These are phyloP conservation scores for Lophius americanus DNA, from an alignment of 2,797 vertebrate genomes.

Conservation along the genomic window DNA sequence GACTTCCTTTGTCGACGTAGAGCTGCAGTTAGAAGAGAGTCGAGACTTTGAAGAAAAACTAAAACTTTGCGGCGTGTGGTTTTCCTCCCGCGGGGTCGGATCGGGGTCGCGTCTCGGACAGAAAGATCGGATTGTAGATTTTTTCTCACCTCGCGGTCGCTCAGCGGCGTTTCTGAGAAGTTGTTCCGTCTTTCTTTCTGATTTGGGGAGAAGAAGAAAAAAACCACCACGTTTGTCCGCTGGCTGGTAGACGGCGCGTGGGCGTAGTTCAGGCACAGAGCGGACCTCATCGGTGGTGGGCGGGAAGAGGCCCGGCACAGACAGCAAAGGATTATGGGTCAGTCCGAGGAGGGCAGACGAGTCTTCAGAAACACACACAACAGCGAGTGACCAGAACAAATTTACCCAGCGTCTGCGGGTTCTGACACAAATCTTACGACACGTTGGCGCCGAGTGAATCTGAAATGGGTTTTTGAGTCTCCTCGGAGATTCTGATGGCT, in stretches of 20 bases:
- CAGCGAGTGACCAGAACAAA: too few relatives aligned
- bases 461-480: too few relatives aligned
- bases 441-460: too few relatives aligned
- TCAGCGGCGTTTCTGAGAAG: conserved; percentile 58
- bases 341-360: conserved; percentile 36
- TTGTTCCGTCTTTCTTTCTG: conserved; percentile 59
- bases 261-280: conserved; percentile 54
- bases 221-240: conserved; percentile 52
- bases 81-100: conserved; percentile 23
- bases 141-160: background rate
- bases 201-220: conserved; percentile 53
- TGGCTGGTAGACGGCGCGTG: conserved; percentile 53
- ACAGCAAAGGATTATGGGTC: conserved; percentile 53
- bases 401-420: too few relatives aligned
- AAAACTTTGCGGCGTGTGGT: conserved; percentile 16
- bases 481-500: too few relatives aligned
- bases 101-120: conserved; percentile 15
- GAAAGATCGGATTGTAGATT: conserved; percentile 28
- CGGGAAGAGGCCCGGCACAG: conserved; percentile 51
- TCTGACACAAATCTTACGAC: too few relatives aligned
- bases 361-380: conserved; percentile 9
- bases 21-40: background rate
- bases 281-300: conserved; percentile 43
- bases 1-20: too few relatives aligned
- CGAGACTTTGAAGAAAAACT: conserved; percentile 11